A percentile compares a stretch with the other conserved stretches of the same genome.
phyloP scores from a whole-genome alignment of 2,113 vertebrate genomes.

The Hippotragus niger region DNA sequence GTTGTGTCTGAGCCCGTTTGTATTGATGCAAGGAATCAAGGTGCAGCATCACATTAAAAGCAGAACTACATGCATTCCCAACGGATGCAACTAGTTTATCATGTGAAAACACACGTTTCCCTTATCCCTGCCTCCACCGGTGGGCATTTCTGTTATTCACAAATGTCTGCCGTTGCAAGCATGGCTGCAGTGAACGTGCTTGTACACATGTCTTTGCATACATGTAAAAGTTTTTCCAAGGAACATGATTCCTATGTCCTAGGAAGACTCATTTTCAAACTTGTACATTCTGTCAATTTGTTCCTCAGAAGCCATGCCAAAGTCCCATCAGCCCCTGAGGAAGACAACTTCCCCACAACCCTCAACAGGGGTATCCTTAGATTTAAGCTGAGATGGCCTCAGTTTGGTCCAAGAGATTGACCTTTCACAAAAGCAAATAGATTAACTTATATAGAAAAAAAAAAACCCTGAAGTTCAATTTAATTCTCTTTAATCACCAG shows the following conservation, averaged over 20 bases:
- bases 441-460: background rate
- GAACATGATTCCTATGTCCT: background rate
- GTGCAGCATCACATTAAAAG: background rate
- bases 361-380: background rate
- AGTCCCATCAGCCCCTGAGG: background rate
- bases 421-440: conserved; percentile 19
- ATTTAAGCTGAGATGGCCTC: background rate
- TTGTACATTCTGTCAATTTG: background rate
- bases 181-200: background rate
- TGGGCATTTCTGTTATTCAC: background rate
- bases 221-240: background rate
- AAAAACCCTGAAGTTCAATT: conserved; percentile 43
- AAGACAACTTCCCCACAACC: background rate
- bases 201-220: background rate
- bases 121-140: background rate
- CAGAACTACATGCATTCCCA: background rate
- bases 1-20: background rate
- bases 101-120: background rate
- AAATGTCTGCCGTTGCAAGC: background rate
- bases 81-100: background rate
- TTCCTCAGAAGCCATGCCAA: background rate
- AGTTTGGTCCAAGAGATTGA: background rate
- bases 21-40: background rate
- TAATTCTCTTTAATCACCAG: conserved; percentile 29
- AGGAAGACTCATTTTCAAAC: background rate